Conservation (phyloP, 2,113 vertebrate species). For the Thoracochromis brauschi region DNA sequence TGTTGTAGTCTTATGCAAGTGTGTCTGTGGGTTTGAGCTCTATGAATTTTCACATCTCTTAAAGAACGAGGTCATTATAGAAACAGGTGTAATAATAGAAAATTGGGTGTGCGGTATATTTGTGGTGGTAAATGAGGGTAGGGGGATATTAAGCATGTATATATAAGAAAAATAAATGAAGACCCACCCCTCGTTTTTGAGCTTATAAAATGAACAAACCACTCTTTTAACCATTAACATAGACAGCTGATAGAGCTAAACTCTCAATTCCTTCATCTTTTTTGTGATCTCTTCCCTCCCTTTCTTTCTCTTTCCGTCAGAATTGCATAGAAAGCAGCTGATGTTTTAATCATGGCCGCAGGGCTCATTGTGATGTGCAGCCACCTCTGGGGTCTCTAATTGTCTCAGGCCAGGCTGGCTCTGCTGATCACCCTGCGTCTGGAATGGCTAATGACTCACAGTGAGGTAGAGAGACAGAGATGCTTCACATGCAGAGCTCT, state of each 20-base stretch:
- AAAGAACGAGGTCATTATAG: background rate
- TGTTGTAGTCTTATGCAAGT: background rate
- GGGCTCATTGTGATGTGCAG: slow-evolving; percentile 70
- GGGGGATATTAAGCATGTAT: background rate
- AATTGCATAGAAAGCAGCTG: slow-evolving; percentile 52
- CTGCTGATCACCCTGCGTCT: slow-evolving; percentile 68
- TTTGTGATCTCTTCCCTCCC: background rate
- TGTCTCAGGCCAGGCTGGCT: slow-evolving; percentile 68
- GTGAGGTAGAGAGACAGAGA: slow-evolving; percentile 30
- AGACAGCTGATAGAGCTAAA: slow-evolving; percentile 37
- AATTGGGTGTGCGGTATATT: background rate
- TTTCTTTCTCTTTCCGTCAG: slow-evolving; percentile 11
- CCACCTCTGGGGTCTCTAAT: slow-evolving; percentile 70
- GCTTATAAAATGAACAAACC: slow-evolving; percentile 36
- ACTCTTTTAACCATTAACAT: slow-evolving; percentile 35
- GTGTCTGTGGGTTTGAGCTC: background rate
- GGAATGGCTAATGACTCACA: slow-evolving; percentile 69
- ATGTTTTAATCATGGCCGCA: slow-evolving; percentile 72
- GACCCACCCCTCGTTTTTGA: background rate
- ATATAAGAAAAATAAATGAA: background rate
- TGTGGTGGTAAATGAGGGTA: background rate
- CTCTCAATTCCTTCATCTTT: slow-evolving; percentile 44
- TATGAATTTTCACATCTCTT: background rate
- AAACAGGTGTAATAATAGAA: background rate
- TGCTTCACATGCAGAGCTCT: slow-evolving; percentile 13